Conservation (phyloP, 2,113 vertebrate species). For the Seriola quinqueradiata region DNA sequence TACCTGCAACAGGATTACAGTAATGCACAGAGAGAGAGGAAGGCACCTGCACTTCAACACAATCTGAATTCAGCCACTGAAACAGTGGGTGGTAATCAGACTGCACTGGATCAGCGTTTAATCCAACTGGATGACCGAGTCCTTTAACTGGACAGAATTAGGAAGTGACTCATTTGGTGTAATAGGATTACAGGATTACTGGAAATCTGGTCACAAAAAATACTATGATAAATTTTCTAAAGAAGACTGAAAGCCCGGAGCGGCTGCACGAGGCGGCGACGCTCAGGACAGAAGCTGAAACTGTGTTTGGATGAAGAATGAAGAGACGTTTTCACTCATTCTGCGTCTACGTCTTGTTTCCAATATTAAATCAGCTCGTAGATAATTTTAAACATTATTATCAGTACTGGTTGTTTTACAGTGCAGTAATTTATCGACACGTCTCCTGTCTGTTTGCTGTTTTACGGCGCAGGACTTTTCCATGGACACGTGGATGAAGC, state of each 20-base stretch:
- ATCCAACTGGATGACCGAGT: slow-evolving; percentile 36
- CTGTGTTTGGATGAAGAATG: not conserved
- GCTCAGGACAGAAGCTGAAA: not conserved
- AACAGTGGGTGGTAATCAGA: slow-evolving; percentile 24
- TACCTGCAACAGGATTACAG: slow-evolving; percentile 53
- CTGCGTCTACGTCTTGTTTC: too few species aligned
- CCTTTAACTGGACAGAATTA: slow-evolving; percentile 37
- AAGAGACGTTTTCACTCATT: not conserved
- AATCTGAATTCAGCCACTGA: slow-evolving; percentile 9
- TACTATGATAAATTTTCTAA: slow-evolving; percentile 20
- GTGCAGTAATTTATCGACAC: too few species aligned
- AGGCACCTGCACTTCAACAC: slow-evolving; percentile 36
- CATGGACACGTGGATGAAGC: too few species aligned
- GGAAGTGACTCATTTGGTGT: slow-evolving; percentile 35
- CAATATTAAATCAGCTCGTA: too few species aligned
- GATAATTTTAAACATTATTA: too few species aligned
- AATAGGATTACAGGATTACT: slow-evolving; percentile 58
- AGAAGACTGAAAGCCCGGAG: not conserved
- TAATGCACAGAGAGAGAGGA: slow-evolving; percentile 24
- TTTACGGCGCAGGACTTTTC: too few species aligned
- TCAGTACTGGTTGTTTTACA: too few species aligned
- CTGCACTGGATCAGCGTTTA: slow-evolving; percentile 33
- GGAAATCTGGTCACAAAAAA: slow-evolving; percentile 41
- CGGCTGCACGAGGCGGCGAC: not conserved
- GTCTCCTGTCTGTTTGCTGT: too few species aligned